A percentile compares a stretch with the other conserved stretches of the same genome.
Conservation (phyloP, 2,888 invertebrate genomes). For the Himalopsyche japonica region DNA sequence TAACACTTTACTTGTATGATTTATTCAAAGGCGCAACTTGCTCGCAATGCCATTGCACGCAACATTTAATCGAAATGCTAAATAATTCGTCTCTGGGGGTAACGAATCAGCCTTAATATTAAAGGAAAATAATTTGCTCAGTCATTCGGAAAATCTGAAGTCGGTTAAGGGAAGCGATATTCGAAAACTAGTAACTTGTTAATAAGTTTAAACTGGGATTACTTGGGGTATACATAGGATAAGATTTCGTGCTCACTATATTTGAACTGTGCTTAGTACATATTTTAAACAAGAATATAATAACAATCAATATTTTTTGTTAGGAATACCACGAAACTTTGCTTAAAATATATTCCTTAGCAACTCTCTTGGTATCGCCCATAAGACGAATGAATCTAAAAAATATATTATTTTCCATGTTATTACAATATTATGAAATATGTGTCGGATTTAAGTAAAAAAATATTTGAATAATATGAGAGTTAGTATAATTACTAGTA, state of each 20-base stretch:
- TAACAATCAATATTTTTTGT: neutral
- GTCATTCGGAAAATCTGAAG: constrained; percentile 8
- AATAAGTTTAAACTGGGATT: neutral
- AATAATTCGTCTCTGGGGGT: neutral
- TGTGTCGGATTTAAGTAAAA: too few species aligned
- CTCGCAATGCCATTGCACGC: neutral
- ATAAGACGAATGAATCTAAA: too few species aligned
- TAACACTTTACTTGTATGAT: neutral
- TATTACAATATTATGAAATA: too few species aligned
- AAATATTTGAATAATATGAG: too few species aligned
- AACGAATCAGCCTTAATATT: constrained; percentile 8
- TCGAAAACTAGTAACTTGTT: neutral
- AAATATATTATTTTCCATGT: too few species aligned
- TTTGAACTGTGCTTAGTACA: neutral
- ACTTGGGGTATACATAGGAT: neutral
- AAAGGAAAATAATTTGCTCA: constrained; percentile 17
- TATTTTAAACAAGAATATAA: neutral
- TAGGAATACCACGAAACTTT: too few species aligned
- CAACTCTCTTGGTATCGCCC: too few species aligned
- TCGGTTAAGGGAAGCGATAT: neutral
- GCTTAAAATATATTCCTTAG: too few species aligned
- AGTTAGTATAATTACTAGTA: too few species aligned
- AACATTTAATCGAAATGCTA: neutral
- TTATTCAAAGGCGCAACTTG: neutral
- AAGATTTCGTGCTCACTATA: neutral